Evolutionary conservation across 2,888 invertebrate genomes (phyloP), one percentile per base, ranked within the genome.

Genomic region (Terebella lapidaria): DNA sequence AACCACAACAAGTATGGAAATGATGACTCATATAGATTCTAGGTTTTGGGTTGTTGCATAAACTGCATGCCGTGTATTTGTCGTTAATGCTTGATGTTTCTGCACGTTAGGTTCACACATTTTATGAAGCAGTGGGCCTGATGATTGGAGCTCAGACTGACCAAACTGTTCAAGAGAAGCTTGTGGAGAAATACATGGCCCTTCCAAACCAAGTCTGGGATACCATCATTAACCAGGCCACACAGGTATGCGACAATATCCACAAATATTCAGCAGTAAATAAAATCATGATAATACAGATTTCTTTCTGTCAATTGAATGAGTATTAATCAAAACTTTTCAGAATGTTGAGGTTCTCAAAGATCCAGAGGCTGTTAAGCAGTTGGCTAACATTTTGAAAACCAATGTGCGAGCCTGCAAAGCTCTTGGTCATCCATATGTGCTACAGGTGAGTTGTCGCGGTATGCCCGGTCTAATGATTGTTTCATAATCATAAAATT

Each of bases 331-430:
- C n/a, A n/a, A 35, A 15, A n/a, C n/a, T 35, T 74, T 75, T 49
- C 70, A 86, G 85, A 94, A 96, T 84, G 95, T 96, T 5, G 94
- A 96, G 75, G 90, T 94, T 64, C 84, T 97, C 58, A 95, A 95
- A 81, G 94, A 96, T 81, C 89, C 90, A 71, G 94, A 96, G 78
- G 92, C 94, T 71, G 94, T 99, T 0, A 94, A 94, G 83, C 97
- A 97, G 82, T 86, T 99, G 65, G 92, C 91, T 58, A 96, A 94
- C 83, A 97, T 99, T 81, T 85, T 99, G 60, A 99, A 99, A 84
- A 99, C 99, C 1, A 99, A 99, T 83, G 95, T 96, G 22, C 87
- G 96, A 67, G 97, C 99, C n/a, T 99, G 97, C 81, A 94, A 95
- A 82, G 94, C 99, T 53, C 85, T 99, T 47, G 95, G 94, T 2